Evolutionary conservation across 1,140 invertebrate genomes (phyloP).

Genomic region (Panulirus ornatus): DNA sequence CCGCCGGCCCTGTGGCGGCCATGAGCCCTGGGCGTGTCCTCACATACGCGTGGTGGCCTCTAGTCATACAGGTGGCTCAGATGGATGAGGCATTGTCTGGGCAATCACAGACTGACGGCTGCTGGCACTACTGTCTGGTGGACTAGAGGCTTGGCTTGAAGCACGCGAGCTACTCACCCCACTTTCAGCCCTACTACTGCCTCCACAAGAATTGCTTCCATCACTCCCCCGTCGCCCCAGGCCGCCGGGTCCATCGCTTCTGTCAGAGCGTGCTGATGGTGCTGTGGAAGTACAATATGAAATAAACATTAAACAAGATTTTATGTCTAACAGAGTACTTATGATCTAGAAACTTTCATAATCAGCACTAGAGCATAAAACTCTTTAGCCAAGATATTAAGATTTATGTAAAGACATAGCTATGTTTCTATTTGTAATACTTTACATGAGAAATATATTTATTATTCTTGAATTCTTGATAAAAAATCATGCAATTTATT

Average conservation of each 20-base stretch:
- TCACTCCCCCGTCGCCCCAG: conserved; percentile 72
- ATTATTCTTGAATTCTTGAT: too few relatives aligned
- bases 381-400: too few relatives aligned
- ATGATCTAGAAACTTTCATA: too few relatives aligned
- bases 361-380: too few relatives aligned
- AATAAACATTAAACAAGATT: too few relatives aligned
- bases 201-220: conserved; percentile 73
- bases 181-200: conserved; percentile 74
- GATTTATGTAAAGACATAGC: too few relatives aligned
- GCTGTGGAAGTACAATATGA: conserved; percentile 46
- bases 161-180: conserved; percentile 73
- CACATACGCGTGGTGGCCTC: conserved; percentile 75
- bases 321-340: too few relatives aligned
- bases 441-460: too few relatives aligned
- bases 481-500: too few relatives aligned
- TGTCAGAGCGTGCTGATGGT: conserved; percentile 74
- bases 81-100: conserved; percentile 72
- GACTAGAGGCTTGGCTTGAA: conserved; percentile 72
- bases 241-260: conserved; percentile 69
- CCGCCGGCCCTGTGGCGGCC: conserved; percentile 72
- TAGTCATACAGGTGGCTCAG: conserved; percentile 75
- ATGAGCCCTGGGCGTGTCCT: conserved; percentile 75
- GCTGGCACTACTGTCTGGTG: conserved; percentile 66
- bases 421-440: too few relatives aligned
- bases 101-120: conserved; percentile 74